Evolutionary conservation across 2,888 invertebrate species (phyloP), one percentile per base, ranked within the genome.

Genomic region (Brachycybe producta): DNA sequence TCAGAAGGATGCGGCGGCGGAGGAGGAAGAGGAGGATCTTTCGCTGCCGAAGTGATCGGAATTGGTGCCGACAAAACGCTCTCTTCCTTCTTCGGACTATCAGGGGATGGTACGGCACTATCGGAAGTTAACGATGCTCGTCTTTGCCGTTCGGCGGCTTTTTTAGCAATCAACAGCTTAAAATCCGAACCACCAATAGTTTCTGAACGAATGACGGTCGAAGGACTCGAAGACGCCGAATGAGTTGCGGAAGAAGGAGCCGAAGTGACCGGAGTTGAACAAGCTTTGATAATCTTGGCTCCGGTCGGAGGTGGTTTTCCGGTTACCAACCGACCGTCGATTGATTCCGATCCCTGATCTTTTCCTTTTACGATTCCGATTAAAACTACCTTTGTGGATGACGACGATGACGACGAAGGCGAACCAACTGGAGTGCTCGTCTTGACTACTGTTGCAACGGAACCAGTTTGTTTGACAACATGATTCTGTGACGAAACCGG

Each of bases 91-190:
- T 27, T 49, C 26, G 46, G 45, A n/a, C 28, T 30, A 3, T 44
- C 44, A n/a, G 35, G 24, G 36, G 50, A 27, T n/a, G 44, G 44
- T 5, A 32, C 27, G 11, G 32, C 11, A 28, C 32, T 32, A 3
- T 19, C 35, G 11, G 32, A 19, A 5, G 46, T 46, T 23, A 34
- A 46, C 5, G 46, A 46, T 24, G 56, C 53, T 38, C 59, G 49
- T 24, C 55, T 51, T 50, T 55, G 57, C 42, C 60, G 52, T 42
- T 59, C 61, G n/a, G 60, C 61, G 39, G 57, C 60, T 53, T 61
- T 61, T 53, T 59, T 55, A 26, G 60, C 60, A 46, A 60, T 58
- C 46, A 60, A 43, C 21, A 59, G 57, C 41, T 58, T 59, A 48
- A 61, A 59, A 38, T 54, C 44, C 2, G 54, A 27, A 5, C 35